Evolutionary conservation across 2,797 vertebrate species (phyloP).

Genomic region (Gadopsis marmoratus): DNA sequence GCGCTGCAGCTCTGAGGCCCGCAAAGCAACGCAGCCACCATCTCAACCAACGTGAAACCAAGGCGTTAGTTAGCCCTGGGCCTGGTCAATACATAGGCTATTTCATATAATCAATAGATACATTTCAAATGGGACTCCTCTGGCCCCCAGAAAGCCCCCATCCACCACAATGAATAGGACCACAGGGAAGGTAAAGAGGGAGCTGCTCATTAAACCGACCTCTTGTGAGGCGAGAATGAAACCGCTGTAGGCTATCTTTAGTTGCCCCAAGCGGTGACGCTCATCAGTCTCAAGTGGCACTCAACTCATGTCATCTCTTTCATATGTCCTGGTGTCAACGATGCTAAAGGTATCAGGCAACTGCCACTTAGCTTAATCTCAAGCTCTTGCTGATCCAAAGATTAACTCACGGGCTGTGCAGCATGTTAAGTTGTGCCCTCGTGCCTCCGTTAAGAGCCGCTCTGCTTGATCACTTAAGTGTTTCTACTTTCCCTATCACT

Average conservation of each 20-base stretch:
- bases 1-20: constrained; percentile 24
- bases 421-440: constrained; percentile 40
- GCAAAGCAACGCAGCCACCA: constrained; percentile 14
- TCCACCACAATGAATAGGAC: constrained; percentile 64
- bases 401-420: constrained; percentile 48
- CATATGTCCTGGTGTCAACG: constrained; percentile 53
- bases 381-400: constrained; percentile 38
- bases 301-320: constrained; percentile 48
- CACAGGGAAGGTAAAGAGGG: constrained; percentile 58
- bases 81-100: constrained; percentile 62
- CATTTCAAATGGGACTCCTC: constrained; percentile 70
- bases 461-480: constrained; percentile 40
- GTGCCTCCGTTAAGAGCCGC: constrained; percentile 43
- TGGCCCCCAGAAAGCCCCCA: constrained; percentile 29
- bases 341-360: constrained; percentile 39
- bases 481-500: constrained; percentile 26
- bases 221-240: constrained; percentile 72
- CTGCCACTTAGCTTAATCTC: constrained; percentile 53
- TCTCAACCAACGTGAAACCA: constrained; percentile 25
- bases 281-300: constrained; percentile 67
- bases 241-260: constrained; percentile 61
- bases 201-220: constrained; percentile 71
- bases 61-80: constrained; percentile 53
- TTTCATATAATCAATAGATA: constrained; percentile 80
- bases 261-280: constrained; percentile 61